Base-by-base conservation (phyloP, 2,888 invertebrate genomes). In the Entomobrya proxima region DNA sequence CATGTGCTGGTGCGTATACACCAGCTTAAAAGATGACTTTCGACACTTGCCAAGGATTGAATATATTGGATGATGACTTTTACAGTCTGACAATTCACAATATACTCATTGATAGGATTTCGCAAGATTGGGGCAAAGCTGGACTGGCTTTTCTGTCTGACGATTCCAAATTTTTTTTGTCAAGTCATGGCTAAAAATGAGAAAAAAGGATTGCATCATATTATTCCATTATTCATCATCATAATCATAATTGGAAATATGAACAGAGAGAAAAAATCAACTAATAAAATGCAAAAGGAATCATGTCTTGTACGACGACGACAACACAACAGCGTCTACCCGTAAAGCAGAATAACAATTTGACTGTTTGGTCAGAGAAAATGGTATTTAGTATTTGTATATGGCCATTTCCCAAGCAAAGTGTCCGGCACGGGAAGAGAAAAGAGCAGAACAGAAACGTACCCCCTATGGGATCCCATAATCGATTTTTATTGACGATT, bases 401-500 rank as follows among this genome's bases (percentile, higher is more conserved):
- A 52, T 52, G 13, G 74, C 74, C 50, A 50, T 74, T 74, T 74
- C 52, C 50, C 35, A 50, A 74, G 52, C 50, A 64, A 18, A 78
- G 30, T 64, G 64, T 64, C 61, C 58, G 64, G 78, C 64, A 58
- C 61, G 61, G 78, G 78, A 78, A 78, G 61, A 64, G 13, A 35
- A 44, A n/a, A 76, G 58, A 58, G 27, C 6, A 76, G 58, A 58
- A n/a, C 3, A 30, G 15, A 64, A 44, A 27, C 18, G 75, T 52
- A 75, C 87, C 89, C 89, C 87, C 82, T 83, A 67, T 82, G 87
- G 75, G 84, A 87, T 67, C 79, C 82, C 85, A 85, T 89, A 89
- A 89, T 89, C 89, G 89, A 89, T 89, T 89, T 89, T 89, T 89
- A 89, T 89, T 89, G 89, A 89, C 87, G 89, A 89, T 88, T 89